Evolutionary conservation across 37 sponge, comb jelly and placozoan genomes (phyloP).

Genomic region (Crambe crambe): DNA sequence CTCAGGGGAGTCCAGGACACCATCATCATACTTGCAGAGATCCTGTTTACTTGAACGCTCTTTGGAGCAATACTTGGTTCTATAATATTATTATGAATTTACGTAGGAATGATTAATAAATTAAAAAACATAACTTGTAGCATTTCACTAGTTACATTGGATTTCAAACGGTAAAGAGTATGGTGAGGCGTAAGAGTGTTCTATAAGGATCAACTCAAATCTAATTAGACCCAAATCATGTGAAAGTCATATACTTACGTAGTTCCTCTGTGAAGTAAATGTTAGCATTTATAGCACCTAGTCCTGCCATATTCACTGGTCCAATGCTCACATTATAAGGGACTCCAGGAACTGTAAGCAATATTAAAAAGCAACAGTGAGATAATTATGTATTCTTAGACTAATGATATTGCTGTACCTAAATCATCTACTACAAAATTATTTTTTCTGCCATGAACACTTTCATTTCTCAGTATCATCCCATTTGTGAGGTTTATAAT

Average conservation of each 20-base stretch:
- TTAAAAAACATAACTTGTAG: no score
- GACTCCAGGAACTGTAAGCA: slow-evolving; percentile 1
- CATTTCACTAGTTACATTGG: no score
- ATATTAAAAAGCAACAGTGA: no score
- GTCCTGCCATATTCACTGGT: slow-evolving; percentile 1
- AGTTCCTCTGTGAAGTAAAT: background rate
- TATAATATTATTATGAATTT: background rate
- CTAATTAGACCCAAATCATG: no score
- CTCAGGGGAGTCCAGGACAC: slow-evolving; percentile 21
- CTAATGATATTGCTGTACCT: no score
- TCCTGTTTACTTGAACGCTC: background rate
- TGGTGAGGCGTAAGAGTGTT: no score
- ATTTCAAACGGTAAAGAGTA: no score
- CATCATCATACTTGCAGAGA: background rate
- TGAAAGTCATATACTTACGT: slow-evolving; percentile 2
- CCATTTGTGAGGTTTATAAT: background rate
- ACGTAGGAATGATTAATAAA: background rate
- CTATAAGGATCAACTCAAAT: no score
- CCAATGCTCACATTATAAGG: slow-evolving; percentile 2
- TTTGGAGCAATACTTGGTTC: slow-evolving; percentile 1
- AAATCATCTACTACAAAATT: background rate
- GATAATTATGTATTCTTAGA: no score
- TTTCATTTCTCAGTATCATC: background rate
- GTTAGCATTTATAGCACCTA: background rate
- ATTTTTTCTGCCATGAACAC: background rate